Conservation (phyloP, 92 coral and sea anemone genomes). For the Bergia sp. region DNA sequence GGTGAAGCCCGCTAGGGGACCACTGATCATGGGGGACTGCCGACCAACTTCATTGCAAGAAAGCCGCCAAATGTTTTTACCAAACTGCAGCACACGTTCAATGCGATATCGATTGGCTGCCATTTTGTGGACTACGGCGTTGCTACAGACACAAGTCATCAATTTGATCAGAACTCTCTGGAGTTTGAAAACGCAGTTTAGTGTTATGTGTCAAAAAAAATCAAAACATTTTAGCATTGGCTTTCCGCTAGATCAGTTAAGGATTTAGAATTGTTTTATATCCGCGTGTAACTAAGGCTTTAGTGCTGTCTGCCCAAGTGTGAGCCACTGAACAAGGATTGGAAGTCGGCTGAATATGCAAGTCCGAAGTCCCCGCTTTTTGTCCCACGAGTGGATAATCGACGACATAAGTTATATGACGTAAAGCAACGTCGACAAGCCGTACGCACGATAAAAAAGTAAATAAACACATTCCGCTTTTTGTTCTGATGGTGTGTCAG, state of each 20-base stretch:
- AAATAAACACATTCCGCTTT: neutral
- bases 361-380: neutral
- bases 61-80: too few species aligned
- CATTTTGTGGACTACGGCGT: neutral
- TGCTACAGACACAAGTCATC: neutral
- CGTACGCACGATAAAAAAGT: neutral
- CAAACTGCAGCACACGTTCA: neutral
- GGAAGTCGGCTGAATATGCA: neutral
- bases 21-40: too few species aligned
- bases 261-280: too few species aligned
- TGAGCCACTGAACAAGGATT: neutral
- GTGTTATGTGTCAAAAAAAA: neutral
- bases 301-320: neutral
- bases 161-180: neutral
- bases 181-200: neutral
- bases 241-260: too few species aligned
- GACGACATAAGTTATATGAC: neutral
- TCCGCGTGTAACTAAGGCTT: neutral
- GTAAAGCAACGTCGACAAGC: neutral
- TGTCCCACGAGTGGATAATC: neutral
- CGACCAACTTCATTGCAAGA: too few species aligned
- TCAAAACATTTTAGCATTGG: too few species aligned
- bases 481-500: neutral
- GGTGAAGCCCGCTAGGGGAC: too few species aligned
- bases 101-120: neutral